phyloP scores from a whole-genome alignment of 2,888 invertebrate genomes.

The Drosophila falleni region DNA sequence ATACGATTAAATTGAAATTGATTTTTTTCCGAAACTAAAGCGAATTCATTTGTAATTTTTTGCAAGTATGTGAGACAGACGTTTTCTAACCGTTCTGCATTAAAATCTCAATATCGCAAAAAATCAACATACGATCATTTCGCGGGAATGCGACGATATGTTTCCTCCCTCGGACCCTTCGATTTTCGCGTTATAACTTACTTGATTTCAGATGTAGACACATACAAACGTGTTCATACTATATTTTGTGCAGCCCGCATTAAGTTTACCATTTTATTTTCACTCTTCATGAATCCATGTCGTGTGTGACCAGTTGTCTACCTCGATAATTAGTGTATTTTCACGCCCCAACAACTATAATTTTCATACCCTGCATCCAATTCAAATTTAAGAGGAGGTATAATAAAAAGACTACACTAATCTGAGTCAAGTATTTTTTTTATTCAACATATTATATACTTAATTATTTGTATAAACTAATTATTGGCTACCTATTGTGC shows the following conservation, averaged over 20 bases:
- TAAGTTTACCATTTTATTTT: constrained; percentile 28
- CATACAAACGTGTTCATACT: background rate
- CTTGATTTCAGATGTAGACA: background rate
- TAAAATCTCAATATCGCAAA: no score
- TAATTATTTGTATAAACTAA: background rate
- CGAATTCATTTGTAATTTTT: no score
- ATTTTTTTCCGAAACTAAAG: no score
- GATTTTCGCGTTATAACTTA: background rate
- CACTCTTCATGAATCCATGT: constrained; percentile 15
- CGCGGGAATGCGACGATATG: no score
- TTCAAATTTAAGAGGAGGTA: background rate
- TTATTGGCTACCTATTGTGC: no score
- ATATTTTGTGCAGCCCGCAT: constrained; percentile 23
- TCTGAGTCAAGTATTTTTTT: no score
- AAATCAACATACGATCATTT: no score
- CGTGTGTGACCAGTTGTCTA: constrained; percentile 18
- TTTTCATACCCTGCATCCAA: constrained; percentile 7
- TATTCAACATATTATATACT: background rate
- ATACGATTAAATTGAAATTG: no score
- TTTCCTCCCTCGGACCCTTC: no score
- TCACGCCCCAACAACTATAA: constrained; percentile 54
- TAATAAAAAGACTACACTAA: no score
- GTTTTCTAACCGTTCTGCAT: no score
- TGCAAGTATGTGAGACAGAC: no score
- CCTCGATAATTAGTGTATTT: constrained; percentile 51